Evolutionary conservation across 2,797 vertebrate species (phyloP).

Genomic region (Macroramphosus scolopax): DNA sequence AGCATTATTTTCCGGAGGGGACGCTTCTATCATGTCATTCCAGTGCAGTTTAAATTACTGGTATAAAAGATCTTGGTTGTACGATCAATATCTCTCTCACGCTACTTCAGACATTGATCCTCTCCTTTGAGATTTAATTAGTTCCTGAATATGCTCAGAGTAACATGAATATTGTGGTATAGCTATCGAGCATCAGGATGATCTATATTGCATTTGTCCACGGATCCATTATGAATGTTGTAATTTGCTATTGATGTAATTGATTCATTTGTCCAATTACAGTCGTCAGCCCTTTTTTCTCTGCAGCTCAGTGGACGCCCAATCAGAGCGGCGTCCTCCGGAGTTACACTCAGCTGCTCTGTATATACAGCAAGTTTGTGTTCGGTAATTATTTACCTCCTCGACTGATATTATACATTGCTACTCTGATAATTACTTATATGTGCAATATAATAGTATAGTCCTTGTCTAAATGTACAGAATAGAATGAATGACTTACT

Average conservation of each 20-base stretch:
- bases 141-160: conserved; percentile 68
- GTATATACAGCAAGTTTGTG: conserved; percentile 3
- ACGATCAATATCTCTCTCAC: conserved; percentile 63
- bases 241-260: conserved; percentile 76
- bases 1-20: conserved; percentile 15
- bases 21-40: conserved; percentile 31
- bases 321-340: conserved; percentile 33
- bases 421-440: background rate
- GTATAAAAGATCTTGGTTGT: conserved; percentile 36
- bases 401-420: background rate
- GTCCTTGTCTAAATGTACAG: too few relatives aligned
- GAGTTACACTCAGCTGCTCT: conserved; percentile 24
- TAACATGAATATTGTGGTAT: conserved; percentile 70
- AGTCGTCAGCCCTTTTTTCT: conserved; percentile 58
- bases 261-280: conserved; percentile 74
- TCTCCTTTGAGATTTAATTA: conserved; percentile 73
- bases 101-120: conserved; percentile 68
- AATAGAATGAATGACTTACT: too few relatives aligned
- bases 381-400: background rate
- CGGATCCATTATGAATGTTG: conserved; percentile 75
- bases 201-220: conserved; percentile 65
- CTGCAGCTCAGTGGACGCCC: conserved; percentile 46
- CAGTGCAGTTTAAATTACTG: conserved; percentile 4
- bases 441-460: background rate
- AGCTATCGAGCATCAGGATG: conserved; percentile 45